phyloP scores from a whole-genome alignment of 2,797 vertebrate genomes.

The Pangasius krempfi region DNA sequence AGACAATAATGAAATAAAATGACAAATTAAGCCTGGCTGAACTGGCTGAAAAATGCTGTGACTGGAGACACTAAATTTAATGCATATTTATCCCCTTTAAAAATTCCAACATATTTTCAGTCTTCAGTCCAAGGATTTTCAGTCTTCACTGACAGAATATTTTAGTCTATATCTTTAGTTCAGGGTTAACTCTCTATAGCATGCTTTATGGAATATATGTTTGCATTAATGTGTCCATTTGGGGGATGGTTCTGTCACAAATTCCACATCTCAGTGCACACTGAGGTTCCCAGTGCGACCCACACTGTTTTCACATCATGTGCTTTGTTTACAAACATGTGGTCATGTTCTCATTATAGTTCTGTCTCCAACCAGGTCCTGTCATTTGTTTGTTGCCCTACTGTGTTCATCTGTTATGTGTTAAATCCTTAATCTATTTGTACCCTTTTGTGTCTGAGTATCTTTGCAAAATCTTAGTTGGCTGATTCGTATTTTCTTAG shows the following conservation, averaged over 20 bases:
- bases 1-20: not conserved
- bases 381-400: not conserved
- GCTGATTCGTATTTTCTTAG: not conserved
- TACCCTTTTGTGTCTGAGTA: not conserved
- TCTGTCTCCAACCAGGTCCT: not conserved
- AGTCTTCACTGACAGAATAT: not conserved
- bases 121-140: not conserved
- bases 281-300: not conserved
- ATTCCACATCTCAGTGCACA: not conserved
- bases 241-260: not conserved
- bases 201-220: not conserved
- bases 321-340: not conserved
- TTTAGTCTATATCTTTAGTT: not conserved
- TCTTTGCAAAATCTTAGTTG: not conserved
- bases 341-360: not conserved
- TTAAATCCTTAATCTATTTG: not conserved
- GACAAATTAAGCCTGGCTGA: not conserved
- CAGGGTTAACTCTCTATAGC: not conserved
- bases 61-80: not conserved
- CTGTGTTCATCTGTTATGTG: not conserved
- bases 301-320: conserved; percentile 1
- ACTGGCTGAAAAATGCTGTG: not conserved
- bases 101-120: not conserved
- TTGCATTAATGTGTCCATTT: not conserved
- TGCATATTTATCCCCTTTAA: not conserved